Percentiles rank a stretch among this genome's conserved stretches.
phyloP scores from a whole-genome alignment of 1,140 invertebrate species.

The Drosophila orosa region DNA sequence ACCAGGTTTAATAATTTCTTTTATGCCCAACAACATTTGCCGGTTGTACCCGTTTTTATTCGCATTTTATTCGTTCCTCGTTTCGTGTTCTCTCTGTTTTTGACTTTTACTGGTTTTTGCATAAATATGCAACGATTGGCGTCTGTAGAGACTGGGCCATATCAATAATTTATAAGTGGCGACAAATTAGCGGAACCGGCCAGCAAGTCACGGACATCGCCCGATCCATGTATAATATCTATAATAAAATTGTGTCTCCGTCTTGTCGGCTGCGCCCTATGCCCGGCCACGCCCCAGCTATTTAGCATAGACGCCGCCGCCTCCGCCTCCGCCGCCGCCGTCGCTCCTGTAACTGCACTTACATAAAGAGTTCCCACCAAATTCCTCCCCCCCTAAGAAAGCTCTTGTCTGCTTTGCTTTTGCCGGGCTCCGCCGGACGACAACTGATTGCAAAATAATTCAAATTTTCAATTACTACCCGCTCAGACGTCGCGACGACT shows the following conservation, averaged over 20 bases:
- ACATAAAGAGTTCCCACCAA: conserved; percentile 55
- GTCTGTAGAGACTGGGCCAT: conserved; percentile 42
- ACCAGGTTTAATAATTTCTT: conserved; percentile 5
- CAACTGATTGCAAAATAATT: conserved; percentile 80
- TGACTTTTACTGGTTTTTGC: conserved; percentile 38
- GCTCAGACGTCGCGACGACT: conserved; percentile 71
- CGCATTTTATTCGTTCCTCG: conserved; percentile 27
- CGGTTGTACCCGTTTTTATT: conserved; percentile 36
- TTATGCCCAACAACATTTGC: not conserved
- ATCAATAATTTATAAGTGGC: conserved; percentile 80
- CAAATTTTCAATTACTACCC: conserved; percentile 69
- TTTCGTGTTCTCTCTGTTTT: conserved; percentile 25
- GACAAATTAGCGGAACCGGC: conserved; percentile 77
- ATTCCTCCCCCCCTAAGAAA: not conserved
- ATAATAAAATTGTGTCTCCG: conserved; percentile 36
- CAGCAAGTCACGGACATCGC: conserved; percentile 72
- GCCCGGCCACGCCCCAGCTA: conserved; percentile 53
- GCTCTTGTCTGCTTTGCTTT: conserved; percentile 21
- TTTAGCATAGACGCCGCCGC: conserved; percentile 68
- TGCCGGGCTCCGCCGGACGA: conserved; percentile 22
- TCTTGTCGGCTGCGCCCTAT: conserved; percentile 31
- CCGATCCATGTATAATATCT: conserved; percentile 26
- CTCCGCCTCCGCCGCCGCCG: not conserved
- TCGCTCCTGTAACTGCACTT: conserved; percentile 56
- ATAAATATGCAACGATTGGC: conserved; percentile 63